phyloP scores from a whole-genome alignment of 2,113 vertebrate genomes.

The Scytalopus superciliaris region DNA sequence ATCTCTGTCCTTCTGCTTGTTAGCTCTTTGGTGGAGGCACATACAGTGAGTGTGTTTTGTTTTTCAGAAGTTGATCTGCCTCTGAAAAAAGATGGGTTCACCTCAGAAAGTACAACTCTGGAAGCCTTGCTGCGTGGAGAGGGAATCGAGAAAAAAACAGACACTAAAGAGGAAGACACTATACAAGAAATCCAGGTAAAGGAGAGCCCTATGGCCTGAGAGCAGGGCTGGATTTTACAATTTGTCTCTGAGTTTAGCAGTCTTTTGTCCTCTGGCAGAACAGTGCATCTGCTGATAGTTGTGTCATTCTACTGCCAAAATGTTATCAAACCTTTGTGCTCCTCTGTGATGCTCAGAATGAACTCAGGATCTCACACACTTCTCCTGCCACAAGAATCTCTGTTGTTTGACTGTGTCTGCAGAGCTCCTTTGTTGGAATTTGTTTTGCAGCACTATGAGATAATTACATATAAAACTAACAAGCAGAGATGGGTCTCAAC shows the following conservation, averaged over 20 bases:
- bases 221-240: not conserved
- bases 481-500: not conserved
- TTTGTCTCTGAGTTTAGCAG: not conserved
- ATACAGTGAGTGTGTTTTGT: conserved; percentile 4
- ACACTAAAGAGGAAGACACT: conserved; percentile 90
- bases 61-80: conserved; percentile 82
- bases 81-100: conserved; percentile 83
- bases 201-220: not conserved
- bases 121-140: conserved; percentile 92
- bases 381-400: not conserved
- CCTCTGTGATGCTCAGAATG: not conserved
- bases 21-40: not conserved
- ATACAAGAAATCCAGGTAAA: conserved; percentile 93
- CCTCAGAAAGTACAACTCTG: conserved; percentile 89
- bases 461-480: not conserved
- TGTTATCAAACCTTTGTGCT: conserved; percentile 10
- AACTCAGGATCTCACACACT: not conserved
- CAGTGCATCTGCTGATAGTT: not conserved
- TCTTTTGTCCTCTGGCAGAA: not conserved
- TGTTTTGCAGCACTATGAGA: not conserved
- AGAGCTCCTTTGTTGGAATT: not conserved
- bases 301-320: not conserved
- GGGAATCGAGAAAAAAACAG: conserved; percentile 87
- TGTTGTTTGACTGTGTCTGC: not conserved
- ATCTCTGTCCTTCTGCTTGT: not conserved